phyloP scores from a whole-genome alignment of 2,888 invertebrate genomes.

The Aplocera efformata region DNA sequence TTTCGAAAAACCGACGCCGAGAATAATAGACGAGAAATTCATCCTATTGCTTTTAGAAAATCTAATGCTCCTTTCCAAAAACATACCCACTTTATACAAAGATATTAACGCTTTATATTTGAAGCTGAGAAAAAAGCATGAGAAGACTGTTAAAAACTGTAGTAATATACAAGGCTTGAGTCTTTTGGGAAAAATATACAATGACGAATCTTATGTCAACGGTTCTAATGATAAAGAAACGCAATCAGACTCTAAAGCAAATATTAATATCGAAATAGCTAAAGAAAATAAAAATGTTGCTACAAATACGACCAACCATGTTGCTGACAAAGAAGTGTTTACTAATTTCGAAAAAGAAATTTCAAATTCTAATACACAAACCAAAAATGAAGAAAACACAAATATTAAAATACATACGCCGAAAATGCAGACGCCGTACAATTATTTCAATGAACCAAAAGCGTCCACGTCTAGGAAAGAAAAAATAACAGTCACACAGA shows the following conservation, averaged over 20 bases:
- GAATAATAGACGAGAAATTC: slow-evolving; percentile 58
- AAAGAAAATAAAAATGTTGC: slow-evolving; percentile 8
- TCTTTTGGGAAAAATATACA: slow-evolving; percentile 57
- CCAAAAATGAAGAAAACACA: background rate
- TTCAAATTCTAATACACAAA: slow-evolving; percentile 2
- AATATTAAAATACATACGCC: background rate
- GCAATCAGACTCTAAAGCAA: slow-evolving; percentile 31
- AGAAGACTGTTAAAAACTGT: slow-evolving; percentile 39
- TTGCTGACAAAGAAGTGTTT: slow-evolving; percentile 11
- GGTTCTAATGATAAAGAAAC: slow-evolving; percentile 36
- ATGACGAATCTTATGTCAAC: slow-evolving; percentile 34
- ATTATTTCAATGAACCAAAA: slow-evolving; percentile 15
- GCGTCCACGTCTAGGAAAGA: slow-evolving; percentile 7
- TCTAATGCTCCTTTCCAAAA: slow-evolving; percentile 51
- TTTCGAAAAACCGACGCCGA: slow-evolving; percentile 44
- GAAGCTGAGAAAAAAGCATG: slow-evolving; percentile 52
- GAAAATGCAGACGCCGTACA: slow-evolving; percentile 1
- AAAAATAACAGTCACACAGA: slow-evolving; percentile 20
- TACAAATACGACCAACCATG: slow-evolving; percentile 15
- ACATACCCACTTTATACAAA: slow-evolving; percentile 47
- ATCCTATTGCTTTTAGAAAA: slow-evolving; percentile 60
- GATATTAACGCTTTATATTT: slow-evolving; percentile 53
- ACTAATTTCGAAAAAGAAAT: slow-evolving; percentile 1
- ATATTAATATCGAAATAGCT: slow-evolving; percentile 16
- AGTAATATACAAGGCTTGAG: slow-evolving; percentile 44